Percentiles rank a stretch among this genome's conserved stretches.
Conservation (phyloP, 1,140 invertebrate genomes). For the Microplitis demolitor region DNA sequence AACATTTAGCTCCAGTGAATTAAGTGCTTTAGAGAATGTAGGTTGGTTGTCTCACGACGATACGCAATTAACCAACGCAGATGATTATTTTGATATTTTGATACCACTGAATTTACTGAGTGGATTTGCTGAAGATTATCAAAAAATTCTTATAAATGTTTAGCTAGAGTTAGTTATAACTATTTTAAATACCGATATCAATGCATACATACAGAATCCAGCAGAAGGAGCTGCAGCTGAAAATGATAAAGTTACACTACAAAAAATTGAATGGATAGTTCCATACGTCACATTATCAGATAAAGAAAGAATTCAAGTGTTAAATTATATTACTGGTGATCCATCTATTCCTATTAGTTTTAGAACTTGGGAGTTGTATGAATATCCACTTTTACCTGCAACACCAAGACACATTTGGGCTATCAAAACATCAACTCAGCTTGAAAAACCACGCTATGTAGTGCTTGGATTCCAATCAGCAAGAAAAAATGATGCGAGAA, state of each 20-base stretch:
- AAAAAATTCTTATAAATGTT: constrained; percentile 54
- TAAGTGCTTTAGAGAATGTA: constrained; percentile 35
- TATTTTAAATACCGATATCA: constrained; percentile 41
- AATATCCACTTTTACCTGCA: too few species aligned
- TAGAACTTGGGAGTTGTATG: too few species aligned
- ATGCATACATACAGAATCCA: constrained; percentile 17
- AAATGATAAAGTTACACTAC: constrained; percentile 28
- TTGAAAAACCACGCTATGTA: too few species aligned
- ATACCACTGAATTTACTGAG: constrained; percentile 52
- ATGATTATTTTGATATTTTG: constrained; percentile 45
- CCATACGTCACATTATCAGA: too few species aligned
- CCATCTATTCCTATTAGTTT: too few species aligned
- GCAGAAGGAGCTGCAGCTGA: neutral
- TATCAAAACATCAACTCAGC: too few species aligned
- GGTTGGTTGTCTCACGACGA: constrained; percentile 36
- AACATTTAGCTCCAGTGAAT: constrained; percentile 36
- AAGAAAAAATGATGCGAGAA: constrained; percentile 15
- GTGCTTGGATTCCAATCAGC: too few species aligned
- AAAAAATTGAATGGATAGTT: constrained; percentile 34
- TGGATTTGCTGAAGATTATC: constrained; percentile 60
- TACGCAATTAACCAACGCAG: constrained; percentile 21
- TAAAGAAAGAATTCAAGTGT: too few species aligned
- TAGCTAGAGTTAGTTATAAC: constrained; percentile 58
- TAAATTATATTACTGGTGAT: too few species aligned
- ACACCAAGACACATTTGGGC: too few species aligned